Evolutionary conservation across 2,113 vertebrate genomes (phyloP).

Genomic region (Piprites chloris): DNA sequence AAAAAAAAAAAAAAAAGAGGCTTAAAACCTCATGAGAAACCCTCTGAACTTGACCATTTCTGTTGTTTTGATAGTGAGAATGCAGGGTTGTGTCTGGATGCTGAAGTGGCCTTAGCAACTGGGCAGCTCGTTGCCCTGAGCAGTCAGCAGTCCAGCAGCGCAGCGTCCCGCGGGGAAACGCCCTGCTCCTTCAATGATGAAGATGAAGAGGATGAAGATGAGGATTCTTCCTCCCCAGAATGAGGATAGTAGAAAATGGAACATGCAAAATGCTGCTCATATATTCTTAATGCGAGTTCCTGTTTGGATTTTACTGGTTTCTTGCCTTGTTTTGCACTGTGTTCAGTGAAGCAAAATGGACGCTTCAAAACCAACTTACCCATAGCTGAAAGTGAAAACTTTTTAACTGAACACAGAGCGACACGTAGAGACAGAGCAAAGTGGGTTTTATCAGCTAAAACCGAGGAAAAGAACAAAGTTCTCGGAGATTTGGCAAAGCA

Average conservation of each 20-base stretch:
- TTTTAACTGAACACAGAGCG: not conserved
- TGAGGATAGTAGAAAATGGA: constrained; percentile 64
- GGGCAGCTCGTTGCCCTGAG: constrained; percentile 67
- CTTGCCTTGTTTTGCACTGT: constrained; percentile 66
- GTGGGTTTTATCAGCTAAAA: not conserved
- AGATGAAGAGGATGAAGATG: constrained; percentile 81
- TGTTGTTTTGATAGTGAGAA: constrained; percentile 70
- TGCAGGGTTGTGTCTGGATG: constrained; percentile 72
- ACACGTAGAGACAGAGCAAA: not conserved
- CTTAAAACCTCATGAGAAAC: not conserved
- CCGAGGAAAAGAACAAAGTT: not conserved
- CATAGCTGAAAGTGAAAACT: not conserved
- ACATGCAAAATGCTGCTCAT: constrained; percentile 32
- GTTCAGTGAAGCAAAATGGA: constrained; percentile 44
- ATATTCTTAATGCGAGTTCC: constrained; percentile 57
- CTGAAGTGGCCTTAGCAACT: constrained; percentile 79
- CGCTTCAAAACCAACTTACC: constrained; percentile 15
- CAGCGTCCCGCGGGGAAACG: constrained; percentile 79
- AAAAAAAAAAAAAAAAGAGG: not conserved
- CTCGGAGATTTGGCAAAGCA: not conserved
- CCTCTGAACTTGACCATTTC: not conserved
- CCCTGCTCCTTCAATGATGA: constrained; percentile 86
- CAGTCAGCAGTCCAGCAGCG: constrained; percentile 79
- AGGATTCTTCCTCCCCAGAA: constrained; percentile 81
- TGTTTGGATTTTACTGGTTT: constrained; percentile 57